These are phyloP conservation scores for Luehdorfia chinensis DNA, from an alignment of 1,140 invertebrate genomes.

Conservation along the genomic window DNA sequence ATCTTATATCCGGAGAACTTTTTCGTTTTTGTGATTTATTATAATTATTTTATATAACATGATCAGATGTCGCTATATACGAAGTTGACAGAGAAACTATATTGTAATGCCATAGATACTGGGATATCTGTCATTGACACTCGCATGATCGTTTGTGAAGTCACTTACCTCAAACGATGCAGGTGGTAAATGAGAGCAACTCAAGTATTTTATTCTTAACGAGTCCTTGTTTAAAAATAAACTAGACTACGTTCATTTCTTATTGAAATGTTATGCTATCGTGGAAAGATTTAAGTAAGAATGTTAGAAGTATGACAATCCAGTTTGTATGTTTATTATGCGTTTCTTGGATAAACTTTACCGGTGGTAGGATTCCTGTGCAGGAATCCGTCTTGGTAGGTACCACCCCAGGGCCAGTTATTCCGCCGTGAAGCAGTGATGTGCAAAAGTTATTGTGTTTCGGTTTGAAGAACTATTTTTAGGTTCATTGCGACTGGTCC, in stretches of 20 bases:
- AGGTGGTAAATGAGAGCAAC: slow-evolving; percentile 15
- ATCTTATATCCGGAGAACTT: too few relatives aligned
- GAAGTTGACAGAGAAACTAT: background rate
- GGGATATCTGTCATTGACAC: slow-evolving; percentile 4
- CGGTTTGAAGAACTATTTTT: too few relatives aligned
- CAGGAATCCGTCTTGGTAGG: too few relatives aligned
- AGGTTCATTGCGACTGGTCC: too few relatives aligned
- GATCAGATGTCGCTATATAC: background rate
- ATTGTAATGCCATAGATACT: slow-evolving; percentile 1
- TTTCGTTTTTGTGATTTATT: too few relatives aligned
- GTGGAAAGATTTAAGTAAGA: background rate
- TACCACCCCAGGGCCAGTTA: too few relatives aligned
- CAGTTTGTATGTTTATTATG: background rate
- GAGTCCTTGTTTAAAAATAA: slow-evolving; percentile 12
- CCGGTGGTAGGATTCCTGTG: too few relatives aligned
- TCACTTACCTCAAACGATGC: slow-evolving; percentile 12
- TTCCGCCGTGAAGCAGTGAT: too few relatives aligned
- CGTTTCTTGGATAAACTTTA: background rate
- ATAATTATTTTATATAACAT: too few relatives aligned
- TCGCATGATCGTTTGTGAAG: slow-evolving; percentile 1
- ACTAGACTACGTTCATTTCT: background rate
- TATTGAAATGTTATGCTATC: background rate
- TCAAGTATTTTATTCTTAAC: background rate
- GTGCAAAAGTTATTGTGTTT: too few relatives aligned
- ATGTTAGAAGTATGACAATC: background rate